Percentiles rank a stretch among this genome's conserved stretches.
Conservation (phyloP, 1,140 invertebrate genomes). For the Ptiloglossa arizonensis region DNA sequence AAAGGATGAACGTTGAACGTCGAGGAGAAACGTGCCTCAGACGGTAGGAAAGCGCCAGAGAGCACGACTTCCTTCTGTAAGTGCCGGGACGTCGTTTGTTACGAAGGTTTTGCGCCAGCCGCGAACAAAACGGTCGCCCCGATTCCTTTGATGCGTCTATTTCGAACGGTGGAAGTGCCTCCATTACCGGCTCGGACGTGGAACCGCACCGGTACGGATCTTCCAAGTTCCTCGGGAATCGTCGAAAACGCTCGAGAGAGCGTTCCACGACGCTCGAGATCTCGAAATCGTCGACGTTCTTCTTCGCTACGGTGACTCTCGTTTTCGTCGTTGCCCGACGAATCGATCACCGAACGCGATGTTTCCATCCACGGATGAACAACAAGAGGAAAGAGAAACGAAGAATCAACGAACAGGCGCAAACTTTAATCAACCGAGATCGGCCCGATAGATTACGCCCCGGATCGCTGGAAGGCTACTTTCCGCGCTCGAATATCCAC, state of each 20-base stretch:
- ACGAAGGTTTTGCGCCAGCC: slow-evolving; percentile 33
- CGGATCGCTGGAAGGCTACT: not conserved
- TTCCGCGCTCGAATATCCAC: slow-evolving; percentile 6
- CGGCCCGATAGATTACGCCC: not conserved
- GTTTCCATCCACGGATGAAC: too few relatives aligned
- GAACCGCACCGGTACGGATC: not conserved
- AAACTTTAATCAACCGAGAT: slow-evolving; percentile 32
- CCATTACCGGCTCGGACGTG: too few relatives aligned
- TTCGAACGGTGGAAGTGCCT: slow-evolving; percentile 21
- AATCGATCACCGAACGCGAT: too few relatives aligned
- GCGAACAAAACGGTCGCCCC: slow-evolving; percentile 45
- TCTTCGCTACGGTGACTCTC: slow-evolving; percentile 6
- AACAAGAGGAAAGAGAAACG: too few relatives aligned
- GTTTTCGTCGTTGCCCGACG: slow-evolving; percentile 28
- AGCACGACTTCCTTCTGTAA: slow-evolving; percentile 57
- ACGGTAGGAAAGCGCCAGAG: slow-evolving; percentile 43
- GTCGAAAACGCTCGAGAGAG: slow-evolving; percentile 24
- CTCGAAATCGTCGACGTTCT: not conserved
- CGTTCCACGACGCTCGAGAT: too few relatives aligned
- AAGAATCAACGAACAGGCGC: too few relatives aligned
- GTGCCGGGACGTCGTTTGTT: slow-evolving; percentile 51
- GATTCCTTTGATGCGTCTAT: slow-evolving; percentile 47
- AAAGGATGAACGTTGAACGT: slow-evolving; percentile 44
- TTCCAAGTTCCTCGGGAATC: not conserved
- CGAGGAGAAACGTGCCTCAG: slow-evolving; percentile 53